phyloP scores from a whole-genome alignment of 2,113 vertebrate genomes.

The Illadopsis cleaveri region DNA sequence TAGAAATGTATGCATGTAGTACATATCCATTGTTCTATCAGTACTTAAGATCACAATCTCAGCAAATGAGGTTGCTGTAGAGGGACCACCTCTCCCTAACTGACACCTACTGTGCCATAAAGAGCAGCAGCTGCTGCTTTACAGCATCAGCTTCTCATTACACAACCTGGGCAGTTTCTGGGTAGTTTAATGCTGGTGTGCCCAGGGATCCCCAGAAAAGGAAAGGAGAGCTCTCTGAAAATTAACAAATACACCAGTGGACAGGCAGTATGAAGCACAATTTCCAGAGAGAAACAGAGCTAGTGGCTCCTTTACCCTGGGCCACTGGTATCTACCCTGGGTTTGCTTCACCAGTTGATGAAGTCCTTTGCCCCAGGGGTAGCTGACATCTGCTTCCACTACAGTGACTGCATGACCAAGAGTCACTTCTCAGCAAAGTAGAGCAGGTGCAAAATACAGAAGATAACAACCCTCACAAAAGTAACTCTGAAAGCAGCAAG shows the following conservation, averaged over 20 bases:
- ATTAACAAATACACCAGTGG: rapidly evolving
- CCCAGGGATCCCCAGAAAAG: neutral
- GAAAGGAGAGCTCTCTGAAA: neutral
- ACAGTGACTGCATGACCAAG: neutral
- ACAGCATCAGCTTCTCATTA: neutral
- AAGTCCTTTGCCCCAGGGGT: neutral
- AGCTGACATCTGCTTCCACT: rapidly evolving
- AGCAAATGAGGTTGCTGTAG: neutral
- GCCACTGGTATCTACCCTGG: rapidly evolving
- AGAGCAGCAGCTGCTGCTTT: neutral
- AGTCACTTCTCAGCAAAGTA: neutral
- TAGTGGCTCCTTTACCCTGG: neutral
- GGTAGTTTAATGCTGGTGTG: rapidly evolving
- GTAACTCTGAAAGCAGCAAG: neutral
- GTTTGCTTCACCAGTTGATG: neutral
- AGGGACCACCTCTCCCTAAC: neutral
- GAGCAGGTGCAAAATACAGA: neutral
- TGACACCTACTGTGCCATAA: neutral
- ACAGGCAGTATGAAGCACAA: neutral
- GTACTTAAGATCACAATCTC: neutral
- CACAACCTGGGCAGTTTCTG: rapidly evolving
- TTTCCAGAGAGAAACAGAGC: neutral
- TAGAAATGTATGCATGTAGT: rapidly evolving
- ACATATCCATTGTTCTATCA: rapidly evolving
- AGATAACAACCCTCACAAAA: neutral